Percentiles rank a stretch among this genome's conserved stretches.
Evolutionary conservation across 2,888 invertebrate genomes (phyloP).

Genomic region (Ormyrus nitidulus): DNA sequence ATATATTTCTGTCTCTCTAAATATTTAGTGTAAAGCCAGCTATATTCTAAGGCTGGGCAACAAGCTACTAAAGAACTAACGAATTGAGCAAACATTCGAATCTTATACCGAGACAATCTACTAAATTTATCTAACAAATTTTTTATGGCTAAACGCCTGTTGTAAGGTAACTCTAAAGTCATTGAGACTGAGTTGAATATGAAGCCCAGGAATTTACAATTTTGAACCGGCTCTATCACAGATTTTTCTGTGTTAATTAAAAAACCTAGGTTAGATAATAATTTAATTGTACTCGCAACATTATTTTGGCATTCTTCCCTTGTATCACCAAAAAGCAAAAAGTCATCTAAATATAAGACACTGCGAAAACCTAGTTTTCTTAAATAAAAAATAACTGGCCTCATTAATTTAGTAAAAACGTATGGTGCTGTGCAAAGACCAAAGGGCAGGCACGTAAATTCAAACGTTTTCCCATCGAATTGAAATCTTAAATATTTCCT

Average conservation of each 20-base stretch:
- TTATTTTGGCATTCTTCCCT: background rate
- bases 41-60: constrained; percentile 1
- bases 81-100: background rate
- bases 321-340: background rate
- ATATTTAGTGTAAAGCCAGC: constrained; percentile 11
- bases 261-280: constrained; percentile 13
- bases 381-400: background rate
- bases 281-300: background rate
- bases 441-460: no score
- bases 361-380: background rate
- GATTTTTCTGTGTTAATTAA: constrained; percentile 24
- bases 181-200: background rate
- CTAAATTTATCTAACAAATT: background rate
- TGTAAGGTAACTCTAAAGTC: background rate
- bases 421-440: background rate
- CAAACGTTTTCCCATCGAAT: no score
- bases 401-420: constrained; percentile 23
- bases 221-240: background rate
- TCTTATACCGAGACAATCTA: background rate
- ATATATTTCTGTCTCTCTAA: background rate
- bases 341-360: constrained; percentile 14
- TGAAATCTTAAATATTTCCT: no score
- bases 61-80: background rate
- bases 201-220: constrained; percentile 3
- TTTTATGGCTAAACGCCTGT: background rate